These are phyloP conservation scores for Autographa pulchrina DNA, from an alignment of 2,888 invertebrate species.

Conservation along the genomic window DNA sequence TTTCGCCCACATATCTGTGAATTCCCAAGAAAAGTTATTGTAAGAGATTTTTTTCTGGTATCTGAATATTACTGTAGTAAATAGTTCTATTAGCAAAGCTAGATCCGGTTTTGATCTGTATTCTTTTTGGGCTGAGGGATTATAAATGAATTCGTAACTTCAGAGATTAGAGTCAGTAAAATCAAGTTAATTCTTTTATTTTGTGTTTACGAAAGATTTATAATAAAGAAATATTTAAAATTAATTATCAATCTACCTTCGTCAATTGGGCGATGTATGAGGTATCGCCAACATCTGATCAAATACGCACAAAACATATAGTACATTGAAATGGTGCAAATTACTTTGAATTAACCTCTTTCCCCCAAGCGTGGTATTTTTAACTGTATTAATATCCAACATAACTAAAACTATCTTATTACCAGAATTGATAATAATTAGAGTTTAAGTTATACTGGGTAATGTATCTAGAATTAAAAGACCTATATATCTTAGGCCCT, in stretches of 20 bases:
- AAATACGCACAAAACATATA: slow-evolving; percentile 1
- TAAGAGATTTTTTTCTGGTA: neutral
- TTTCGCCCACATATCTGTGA: neutral
- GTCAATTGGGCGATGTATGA: neutral
- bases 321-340: slow-evolving; percentile 33
- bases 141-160: too few relatives aligned
- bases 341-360: slow-evolving; percentile 23
- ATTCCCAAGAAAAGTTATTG: neutral
- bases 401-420: neutral
- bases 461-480: slow-evolving; percentile 34
- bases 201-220: too few relatives aligned
- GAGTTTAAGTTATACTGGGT: slow-evolving; percentile 16
- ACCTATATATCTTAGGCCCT: slow-evolving; percentile 29
- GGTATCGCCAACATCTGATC: neutral
- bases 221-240: too few relatives aligned
- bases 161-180: too few relatives aligned
- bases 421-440: neutral
- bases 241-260: neutral
- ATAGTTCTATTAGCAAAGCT: too few relatives aligned
- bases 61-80: too few relatives aligned
- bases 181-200: too few relatives aligned
- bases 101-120: too few relatives aligned
- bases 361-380: slow-evolving; percentile 38
- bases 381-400: slow-evolving; percentile 19
- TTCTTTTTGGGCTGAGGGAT: too few relatives aligned